Base-by-base conservation (phyloP, 2,113 vertebrate species). In the Carassius auratus region DNA sequence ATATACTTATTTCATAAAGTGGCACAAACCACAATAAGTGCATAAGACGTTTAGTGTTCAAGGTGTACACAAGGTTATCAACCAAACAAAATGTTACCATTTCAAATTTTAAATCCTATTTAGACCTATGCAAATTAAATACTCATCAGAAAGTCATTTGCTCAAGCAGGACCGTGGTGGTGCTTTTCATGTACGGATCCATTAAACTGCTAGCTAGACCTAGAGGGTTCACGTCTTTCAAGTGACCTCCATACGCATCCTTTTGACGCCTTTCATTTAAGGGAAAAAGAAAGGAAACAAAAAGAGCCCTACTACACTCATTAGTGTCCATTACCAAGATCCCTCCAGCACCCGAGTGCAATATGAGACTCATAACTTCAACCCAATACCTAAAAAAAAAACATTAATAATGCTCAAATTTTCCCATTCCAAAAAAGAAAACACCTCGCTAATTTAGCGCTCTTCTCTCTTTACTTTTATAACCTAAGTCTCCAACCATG, bases 281-380 rank as follows among this genome's bases (percentile, higher is more conserved):
- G 55, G 62, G 64, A 55, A 83, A 82, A 12, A 64, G 23, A 48
- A 81, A 69, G 30, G 5, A 33, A 52, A 52, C 7, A 4, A 15
- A 75, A 76, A 81, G 30, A 76, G 71, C 68, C 8, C 83, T 79
- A 82, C 45, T 69, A 68, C 13, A 33, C 82, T 86, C 68, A 78
- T 89, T 89, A 85, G 71, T 66, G 61, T 82, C 73, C 69, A 74
- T 83, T 89, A 61, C 21, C 36, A 33, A 81, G 76, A 68, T 61
- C 62, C 36, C 64, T 83, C 71, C 64, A 84, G 81, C 45, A 59
- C 45, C 21, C 2, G 7, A 77, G 76, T 74, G 8, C 59, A n/a
- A 84, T 79, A 73, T 26, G 3, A 81, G 42, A 81, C 62, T 10
- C 36, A 83, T 52, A 62, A 71, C 19, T 26, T 66, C 33, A 80